Conservation (phyloP, 2,888 invertebrate genomes). For the Schizotus pectinicornis region DNA sequence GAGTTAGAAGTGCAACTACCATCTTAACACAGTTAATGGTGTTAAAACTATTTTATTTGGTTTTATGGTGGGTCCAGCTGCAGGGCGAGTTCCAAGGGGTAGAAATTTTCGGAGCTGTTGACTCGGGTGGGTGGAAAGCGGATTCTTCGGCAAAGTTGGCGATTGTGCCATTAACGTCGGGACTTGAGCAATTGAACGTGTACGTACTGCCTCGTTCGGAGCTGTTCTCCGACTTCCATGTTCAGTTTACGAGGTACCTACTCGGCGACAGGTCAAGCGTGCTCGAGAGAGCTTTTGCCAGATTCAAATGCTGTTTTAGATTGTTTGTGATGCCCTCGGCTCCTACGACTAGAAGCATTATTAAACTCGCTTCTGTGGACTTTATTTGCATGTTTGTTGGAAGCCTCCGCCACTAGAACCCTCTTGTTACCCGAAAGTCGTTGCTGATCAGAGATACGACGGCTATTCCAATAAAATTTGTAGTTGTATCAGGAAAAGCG, state of each 20-base stretch:
- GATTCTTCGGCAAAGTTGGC: constrained; percentile 15
- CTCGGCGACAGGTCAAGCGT: constrained; percentile 42
- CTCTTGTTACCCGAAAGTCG: not conserved
- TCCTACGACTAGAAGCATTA: constrained; percentile 10
- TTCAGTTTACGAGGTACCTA: constrained; percentile 32
- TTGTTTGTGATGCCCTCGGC: constrained; percentile 43
- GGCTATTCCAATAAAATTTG: not conserved
- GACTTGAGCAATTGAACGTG: not conserved
- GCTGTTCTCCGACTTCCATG: constrained; percentile 1
- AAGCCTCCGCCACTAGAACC: not conserved
- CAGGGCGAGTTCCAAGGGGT: too few species aligned
- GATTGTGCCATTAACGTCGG: constrained; percentile 15
- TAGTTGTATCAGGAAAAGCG: not conserved
- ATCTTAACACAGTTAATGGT: too few species aligned
- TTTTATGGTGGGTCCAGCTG: too few species aligned
- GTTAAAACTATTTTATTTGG: too few species aligned
- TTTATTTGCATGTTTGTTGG: constrained; percentile 25
- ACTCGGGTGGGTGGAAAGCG: too few species aligned
- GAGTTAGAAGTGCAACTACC: too few species aligned
- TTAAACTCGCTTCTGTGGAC: constrained; percentile 13
- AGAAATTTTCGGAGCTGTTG: too few species aligned
- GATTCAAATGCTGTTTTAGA: constrained; percentile 48
- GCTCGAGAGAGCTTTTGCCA: constrained; percentile 44
- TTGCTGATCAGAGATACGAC: not conserved
- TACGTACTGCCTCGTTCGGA: not conserved